A percentile compares a stretch with the other conserved stretches of the same genome.
Evolutionary conservation across 2,113 vertebrate genomes (phyloP).

Genomic region (Saimiri boliviensis): DNA sequence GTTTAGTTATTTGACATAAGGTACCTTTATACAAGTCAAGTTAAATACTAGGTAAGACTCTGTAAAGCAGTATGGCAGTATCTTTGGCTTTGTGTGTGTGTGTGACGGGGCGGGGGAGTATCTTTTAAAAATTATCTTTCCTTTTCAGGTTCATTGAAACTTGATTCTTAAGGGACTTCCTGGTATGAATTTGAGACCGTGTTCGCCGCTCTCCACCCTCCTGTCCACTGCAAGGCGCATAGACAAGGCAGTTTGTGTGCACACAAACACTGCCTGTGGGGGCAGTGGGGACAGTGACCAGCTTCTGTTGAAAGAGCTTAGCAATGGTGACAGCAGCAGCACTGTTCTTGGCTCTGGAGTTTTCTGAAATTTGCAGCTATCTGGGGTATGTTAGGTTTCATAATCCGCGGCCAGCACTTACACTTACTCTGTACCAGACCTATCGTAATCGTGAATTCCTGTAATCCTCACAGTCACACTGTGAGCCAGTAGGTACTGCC

Average conservation of each 20-base stretch:
- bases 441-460: not conserved
- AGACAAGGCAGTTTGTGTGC: not conserved
- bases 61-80: not conserved
- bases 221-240: not conserved
- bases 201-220: not conserved
- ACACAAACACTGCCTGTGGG: not conserved
- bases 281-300: accelerated
- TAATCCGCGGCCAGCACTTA: not conserved
- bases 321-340: not conserved
- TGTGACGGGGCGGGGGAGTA: accelerated
- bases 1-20: not conserved
- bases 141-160: not conserved
- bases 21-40: not conserved
- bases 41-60: not conserved
- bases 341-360: not conserved
- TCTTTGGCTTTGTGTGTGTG: not conserved
- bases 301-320: not conserved
- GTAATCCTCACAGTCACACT: not conserved
- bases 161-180: not conserved
- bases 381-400: not conserved
- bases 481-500: not conserved
- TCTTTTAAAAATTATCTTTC: not conserved
- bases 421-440: not conserved
- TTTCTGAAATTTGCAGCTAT: not conserved
- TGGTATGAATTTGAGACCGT: not conserved